Base-by-base conservation (phyloP, 2,113 vertebrate species). In the Tetrax tetrax region DNA sequence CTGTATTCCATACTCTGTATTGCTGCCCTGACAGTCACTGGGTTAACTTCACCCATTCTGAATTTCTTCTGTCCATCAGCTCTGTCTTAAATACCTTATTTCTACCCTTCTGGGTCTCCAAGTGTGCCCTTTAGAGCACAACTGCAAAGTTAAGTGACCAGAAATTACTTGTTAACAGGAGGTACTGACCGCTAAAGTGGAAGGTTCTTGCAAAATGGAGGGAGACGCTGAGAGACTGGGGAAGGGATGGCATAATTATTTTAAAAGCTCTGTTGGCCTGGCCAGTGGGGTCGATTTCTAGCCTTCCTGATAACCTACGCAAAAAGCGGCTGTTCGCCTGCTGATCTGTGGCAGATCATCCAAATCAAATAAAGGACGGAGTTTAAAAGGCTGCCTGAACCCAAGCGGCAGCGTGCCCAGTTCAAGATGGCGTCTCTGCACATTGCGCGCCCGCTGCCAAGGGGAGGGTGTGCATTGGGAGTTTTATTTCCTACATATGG, bases 401-500 rank as follows among this genome's bases (percentile, higher is more conserved):
- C 24, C 1, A 0, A 65, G 33, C 0, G 0, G 53, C 41, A 7
- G 5, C 1, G 3, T 21, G 54, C 24, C 75, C 16, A 3, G 2
- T 37, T 86, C 48, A 53, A 41, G 18, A n/a, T 3, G 16, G 27
- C 45, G 56, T 17, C 9, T 63, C 8, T 6, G 23, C n/a, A 14
- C 0, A 0, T 50, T 3, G 7, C 1, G 2, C 3, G 5, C 28
- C 33, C 3, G 1, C 60, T 38, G 53, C 27, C 50, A 47, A 79
- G 43, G 68, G 6, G 13, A 76, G 14, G 28, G 21, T 79, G 53
- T 89, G 48, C 14, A 4, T 54, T 37, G 22, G 11, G 65, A 63
- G 12, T 37, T 92, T 79, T 84, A 83, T 95, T 89, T 79, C 4
- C 1, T 74, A 48, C 88, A 86, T 54, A 37, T 77, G 92, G 92